Conservation (phyloP, 1,140 invertebrate genomes). For the Stegodyphus dumicola region DNA sequence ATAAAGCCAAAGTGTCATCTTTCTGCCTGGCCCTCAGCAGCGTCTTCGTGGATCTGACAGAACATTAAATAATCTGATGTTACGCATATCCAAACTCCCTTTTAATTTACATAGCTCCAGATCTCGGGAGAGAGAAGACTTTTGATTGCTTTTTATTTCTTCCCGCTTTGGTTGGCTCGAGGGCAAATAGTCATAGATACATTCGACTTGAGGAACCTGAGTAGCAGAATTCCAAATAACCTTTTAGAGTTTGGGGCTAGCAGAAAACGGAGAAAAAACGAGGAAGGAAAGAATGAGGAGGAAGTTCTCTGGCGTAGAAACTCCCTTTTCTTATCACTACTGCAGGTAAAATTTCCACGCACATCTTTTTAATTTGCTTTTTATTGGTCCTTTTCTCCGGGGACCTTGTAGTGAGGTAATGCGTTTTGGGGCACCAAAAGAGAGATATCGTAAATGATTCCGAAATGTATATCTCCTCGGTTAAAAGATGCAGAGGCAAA, state of each 20-base stretch:
- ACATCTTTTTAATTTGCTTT: conserved; percentile 57
- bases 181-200: conserved; percentile 58
- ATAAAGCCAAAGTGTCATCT: conserved; percentile 47
- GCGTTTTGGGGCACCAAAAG: background rate
- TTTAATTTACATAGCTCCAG: conserved; percentile 54
- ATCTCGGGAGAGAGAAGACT: conserved; percentile 5
- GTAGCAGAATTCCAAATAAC: conserved; percentile 35
- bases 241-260: too few relatives aligned
- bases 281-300: background rate
- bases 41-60: background rate
- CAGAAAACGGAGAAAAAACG: background rate
- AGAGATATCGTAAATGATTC: conserved; percentile 34
- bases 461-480: conserved; percentile 41
- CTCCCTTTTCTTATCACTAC: conserved; percentile 14
- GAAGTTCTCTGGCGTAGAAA: conserved; percentile 4
- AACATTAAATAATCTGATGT: conserved; percentile 48
- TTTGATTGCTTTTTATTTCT: conserved; percentile 59
- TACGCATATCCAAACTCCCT: conserved; percentile 45
- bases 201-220: conserved; percentile 6
- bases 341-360: conserved; percentile 36
- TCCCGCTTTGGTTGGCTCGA: conserved; percentile 6
- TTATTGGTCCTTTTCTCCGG: conserved; percentile 24
- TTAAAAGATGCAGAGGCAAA: background rate
- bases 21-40: conserved; percentile 12
- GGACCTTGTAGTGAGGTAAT: background rate